phyloP scores from a whole-genome alignment of 2,113 vertebrate species.

The Acinonyx jubatus region DNA sequence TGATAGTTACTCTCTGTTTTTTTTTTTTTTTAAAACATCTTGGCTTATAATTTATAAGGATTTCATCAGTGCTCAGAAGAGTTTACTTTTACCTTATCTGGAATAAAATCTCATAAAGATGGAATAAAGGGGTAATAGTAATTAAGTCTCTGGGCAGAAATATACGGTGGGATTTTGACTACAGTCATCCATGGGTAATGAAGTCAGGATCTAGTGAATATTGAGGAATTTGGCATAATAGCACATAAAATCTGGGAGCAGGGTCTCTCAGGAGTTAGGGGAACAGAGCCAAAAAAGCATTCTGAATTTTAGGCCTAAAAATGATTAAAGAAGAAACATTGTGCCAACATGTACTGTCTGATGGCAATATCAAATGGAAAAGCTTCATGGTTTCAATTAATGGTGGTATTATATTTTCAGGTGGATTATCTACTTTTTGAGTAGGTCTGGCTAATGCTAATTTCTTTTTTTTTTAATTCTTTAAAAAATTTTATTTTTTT shows the following conservation, averaged over 20 bases:
- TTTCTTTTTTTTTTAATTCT: too few species aligned
- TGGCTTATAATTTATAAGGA: conserved; percentile 61
- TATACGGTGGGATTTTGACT: background rate
- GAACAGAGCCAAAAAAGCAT: background rate
- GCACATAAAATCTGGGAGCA: background rate
- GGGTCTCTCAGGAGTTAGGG: background rate
- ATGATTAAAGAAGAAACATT: background rate
- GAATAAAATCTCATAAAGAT: conserved; percentile 36
- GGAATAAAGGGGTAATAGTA: background rate
- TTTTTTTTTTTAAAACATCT: conserved; percentile 60
- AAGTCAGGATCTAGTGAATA: background rate
- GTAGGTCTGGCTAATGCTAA: background rate
- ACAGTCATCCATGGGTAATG: background rate
- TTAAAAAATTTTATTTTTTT: too few species aligned
- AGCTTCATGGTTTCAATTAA: background rate
- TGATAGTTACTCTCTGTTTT: conserved; percentile 18
- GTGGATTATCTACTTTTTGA: background rate
- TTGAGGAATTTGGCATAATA: background rate
- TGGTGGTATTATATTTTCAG: background rate
- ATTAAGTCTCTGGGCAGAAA: background rate
- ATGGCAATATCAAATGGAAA: background rate
- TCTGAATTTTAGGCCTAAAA: conserved; percentile 48
- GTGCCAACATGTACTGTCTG: background rate
- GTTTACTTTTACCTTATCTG: background rate
- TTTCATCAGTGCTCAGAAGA: conserved; percentile 60